Evolutionary conservation across 1,140 invertebrate species (phyloP), one percentile per base, ranked within the genome.

Genomic region (Apis florea): DNA sequence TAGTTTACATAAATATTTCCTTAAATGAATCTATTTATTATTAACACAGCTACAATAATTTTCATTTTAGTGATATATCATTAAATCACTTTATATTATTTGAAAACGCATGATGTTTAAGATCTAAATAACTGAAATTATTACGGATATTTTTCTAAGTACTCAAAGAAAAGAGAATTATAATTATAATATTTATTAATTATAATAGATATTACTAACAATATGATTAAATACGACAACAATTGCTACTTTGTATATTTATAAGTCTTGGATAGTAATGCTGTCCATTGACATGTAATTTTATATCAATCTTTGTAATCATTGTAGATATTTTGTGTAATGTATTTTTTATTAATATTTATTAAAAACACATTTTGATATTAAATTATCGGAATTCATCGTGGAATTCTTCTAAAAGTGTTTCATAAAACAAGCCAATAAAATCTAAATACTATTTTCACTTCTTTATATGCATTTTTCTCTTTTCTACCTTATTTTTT

Each of bases 291-390:
- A 86, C 82, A 88, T 91, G 89, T 92, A 92, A 92, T 92, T 92
- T 92, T 92, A 88, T 92, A 92, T 89, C 85, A 85, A 90, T 83
- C 90, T 92, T 92, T 92, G 90, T 92, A 92, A 91, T 83, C 90
- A 81, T 82, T 92, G 90, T 92, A 92, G 90, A 92, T 92, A 92
- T 91, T 91, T 91, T 92, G 85, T 91, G 91, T 92, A 91, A 91
- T 89, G 89, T 91, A 90, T 90, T 91, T 92, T 90, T 85, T 91
- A 92, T 92, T 88, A 85, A 90, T 92, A 92, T 92, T 92, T 92
- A 92, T 92, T 92, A 92, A 75, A 92, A 92, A 90, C 82, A 89
- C 87, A 89, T 92, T 92, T 92, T 92, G 92, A 90, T 92, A 92
- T 85, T 90, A 88, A 24, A 63, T 54, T 51, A 66, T n/a, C 63